Evolutionary conservation across 2,797 vertebrate species (phyloP).

Genomic region (Okamejei kenojei): DNA sequence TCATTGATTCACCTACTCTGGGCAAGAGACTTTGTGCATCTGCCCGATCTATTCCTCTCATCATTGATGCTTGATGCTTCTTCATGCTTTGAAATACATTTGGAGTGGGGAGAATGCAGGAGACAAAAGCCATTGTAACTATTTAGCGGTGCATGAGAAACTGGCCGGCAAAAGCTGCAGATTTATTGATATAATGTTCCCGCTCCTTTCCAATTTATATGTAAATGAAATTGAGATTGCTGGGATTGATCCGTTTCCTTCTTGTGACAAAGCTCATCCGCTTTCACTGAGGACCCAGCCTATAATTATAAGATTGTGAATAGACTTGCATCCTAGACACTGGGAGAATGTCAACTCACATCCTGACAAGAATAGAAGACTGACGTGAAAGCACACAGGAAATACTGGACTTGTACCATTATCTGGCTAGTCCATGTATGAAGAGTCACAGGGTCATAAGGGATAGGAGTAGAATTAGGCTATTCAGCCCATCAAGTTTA

Average conservation of each 20-base stretch:
- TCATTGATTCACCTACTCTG: no score
- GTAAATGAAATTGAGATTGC: slow-evolving; percentile 27
- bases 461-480: no score
- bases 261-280: neutral
- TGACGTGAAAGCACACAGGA: neutral
- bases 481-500: no score
- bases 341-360: slow-evolving; percentile 20
- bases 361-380: neutral
- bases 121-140: neutral
- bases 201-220: slow-evolving; percentile 37
- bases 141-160: slow-evolving; percentile 27
- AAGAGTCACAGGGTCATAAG: neutral
- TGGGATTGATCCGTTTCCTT: slow-evolving; percentile 8
- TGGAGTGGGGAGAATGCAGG: neutral
- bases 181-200: slow-evolving; percentile 30
- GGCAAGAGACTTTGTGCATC: no score
- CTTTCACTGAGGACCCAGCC: neutral
- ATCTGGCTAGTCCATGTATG: neutral
- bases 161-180: slow-evolving; percentile 11
- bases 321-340: neutral
- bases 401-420: neutral
- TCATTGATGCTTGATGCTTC: no score
- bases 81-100: neutral
- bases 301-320: slow-evolving; percentile 12
- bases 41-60: no score